A percentile compares a stretch with the other conserved stretches of the same genome.
phyloP scores from a whole-genome alignment of 2,113 vertebrate species.

The Azemiops feae region DNA sequence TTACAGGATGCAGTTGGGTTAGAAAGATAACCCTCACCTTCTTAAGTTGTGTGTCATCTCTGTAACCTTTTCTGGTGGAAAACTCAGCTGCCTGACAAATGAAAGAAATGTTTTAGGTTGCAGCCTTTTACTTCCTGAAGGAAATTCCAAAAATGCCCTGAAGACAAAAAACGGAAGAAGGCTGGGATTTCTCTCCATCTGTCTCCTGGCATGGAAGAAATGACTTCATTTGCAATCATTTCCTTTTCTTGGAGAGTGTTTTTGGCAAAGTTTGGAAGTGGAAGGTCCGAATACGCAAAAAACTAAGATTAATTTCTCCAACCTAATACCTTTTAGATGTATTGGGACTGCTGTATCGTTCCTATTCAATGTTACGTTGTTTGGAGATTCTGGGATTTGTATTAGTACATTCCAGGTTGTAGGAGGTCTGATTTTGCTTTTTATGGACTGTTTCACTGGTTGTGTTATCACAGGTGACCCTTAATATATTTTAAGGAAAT shows the following conservation, averaged over 20 bases:
- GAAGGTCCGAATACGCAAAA: conserved; percentile 46
- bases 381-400: neutral
- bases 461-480: neutral
- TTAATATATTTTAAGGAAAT: neutral
- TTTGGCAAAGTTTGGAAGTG: conserved; percentile 48
- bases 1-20: conserved; percentile 76
- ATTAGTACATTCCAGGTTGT: neutral
- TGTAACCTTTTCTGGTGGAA: conserved; percentile 70
- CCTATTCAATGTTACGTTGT: neutral
- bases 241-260: conserved; percentile 66
- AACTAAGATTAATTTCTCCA: conserved; percentile 29
- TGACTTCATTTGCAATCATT: conserved; percentile 76
- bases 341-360: neutral
- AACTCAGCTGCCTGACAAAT: conserved; percentile 52
- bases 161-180: conserved; percentile 78
- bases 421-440: neutral
- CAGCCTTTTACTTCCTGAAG: conserved; percentile 75
- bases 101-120: conserved; percentile 71
- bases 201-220: conserved; percentile 71
- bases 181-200: conserved; percentile 74
- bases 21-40: conserved; percentile 77
- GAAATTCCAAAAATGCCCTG: conserved; percentile 78
- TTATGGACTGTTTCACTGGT: neutral
- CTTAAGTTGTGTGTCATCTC: conserved; percentile 56
- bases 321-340: neutral